Conservation (phyloP, 2,888 invertebrate species). For the Drosophila pullipes region DNA sequence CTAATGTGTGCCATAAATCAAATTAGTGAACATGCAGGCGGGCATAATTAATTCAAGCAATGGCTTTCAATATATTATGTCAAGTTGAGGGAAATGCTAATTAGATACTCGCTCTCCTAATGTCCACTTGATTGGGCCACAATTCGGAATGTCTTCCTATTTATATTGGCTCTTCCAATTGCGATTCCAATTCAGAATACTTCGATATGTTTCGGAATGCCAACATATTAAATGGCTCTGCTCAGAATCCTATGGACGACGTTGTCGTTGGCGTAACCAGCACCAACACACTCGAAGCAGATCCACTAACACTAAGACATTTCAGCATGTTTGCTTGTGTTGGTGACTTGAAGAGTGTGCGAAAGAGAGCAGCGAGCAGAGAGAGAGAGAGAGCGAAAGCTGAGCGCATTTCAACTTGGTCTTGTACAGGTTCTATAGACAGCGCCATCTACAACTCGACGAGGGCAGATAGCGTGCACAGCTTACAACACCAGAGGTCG, state of each 20-base stretch:
- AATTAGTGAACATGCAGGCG: constrained; percentile 22
- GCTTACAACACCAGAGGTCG: constrained; percentile 67
- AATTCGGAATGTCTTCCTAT: constrained; percentile 2
- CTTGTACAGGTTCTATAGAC: constrained; percentile 10
- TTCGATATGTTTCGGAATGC: constrained; percentile 59
- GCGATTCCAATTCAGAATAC: constrained; percentile 1
- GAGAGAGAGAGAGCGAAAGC: constrained; percentile 1
- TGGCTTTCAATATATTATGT: constrained; percentile 40
- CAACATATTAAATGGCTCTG: constrained; percentile 57
- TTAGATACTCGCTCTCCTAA: constrained; percentile 24
- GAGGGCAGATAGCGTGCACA: constrained; percentile 7
- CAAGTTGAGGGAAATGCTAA: constrained; percentile 31
- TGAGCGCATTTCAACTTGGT: constrained; percentile 8
- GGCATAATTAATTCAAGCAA: constrained; percentile 41
- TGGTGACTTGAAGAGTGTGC: constrained; percentile 48
- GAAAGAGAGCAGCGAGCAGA: constrained; percentile 28
- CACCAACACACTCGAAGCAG: constrained; percentile 66
- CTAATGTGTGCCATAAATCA: constrained; percentile 64
- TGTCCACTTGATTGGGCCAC: constrained; percentile 6
- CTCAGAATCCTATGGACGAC: constrained; percentile 50
- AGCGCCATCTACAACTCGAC: constrained; percentile 57
- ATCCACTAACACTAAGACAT: constrained; percentile 58
- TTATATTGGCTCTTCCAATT: constrained; percentile 1
- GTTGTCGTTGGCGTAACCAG: constrained; percentile 25
- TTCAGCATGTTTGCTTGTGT: constrained; percentile 43